phyloP scores from a whole-genome alignment of 2,888 invertebrate species.

The Pristionchus fissidentatus region DNA sequence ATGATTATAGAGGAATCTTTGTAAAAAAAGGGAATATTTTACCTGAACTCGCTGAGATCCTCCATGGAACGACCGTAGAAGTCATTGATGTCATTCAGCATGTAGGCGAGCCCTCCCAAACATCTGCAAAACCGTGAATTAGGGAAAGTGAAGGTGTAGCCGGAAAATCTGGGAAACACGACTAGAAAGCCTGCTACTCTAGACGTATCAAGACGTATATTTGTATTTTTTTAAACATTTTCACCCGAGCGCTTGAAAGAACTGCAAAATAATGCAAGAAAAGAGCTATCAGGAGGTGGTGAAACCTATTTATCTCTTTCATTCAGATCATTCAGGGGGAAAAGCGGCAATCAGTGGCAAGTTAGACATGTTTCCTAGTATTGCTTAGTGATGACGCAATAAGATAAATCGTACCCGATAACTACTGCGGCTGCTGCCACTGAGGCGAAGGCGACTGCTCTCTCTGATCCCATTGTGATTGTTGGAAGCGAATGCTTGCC shows the following conservation, averaged over 20 bases:
- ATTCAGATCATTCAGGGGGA: too few species aligned
- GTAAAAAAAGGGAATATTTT: not conserved
- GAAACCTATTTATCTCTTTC: too few species aligned
- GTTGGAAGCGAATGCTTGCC: constrained; percentile 1
- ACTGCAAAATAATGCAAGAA: too few species aligned
- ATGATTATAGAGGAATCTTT: not conserved
- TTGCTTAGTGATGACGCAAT: too few species aligned
- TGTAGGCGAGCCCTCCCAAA: constrained; percentile 46
- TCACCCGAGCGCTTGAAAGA: not conserved
- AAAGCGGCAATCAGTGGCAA: too few species aligned
- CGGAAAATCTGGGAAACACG: not conserved
- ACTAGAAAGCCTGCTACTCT: too few species aligned
- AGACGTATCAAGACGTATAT: too few species aligned
- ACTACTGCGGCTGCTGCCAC: constrained; percentile 31
- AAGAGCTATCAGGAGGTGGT: too few species aligned
- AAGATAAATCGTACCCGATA: constrained; percentile 36
- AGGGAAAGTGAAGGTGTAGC: not conserved
- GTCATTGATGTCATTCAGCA: constrained; percentile 49
- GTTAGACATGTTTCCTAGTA: too few species aligned
- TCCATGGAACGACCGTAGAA: constrained; percentile 47
- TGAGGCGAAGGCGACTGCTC: constrained; percentile 42
- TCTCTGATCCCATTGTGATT: constrained; percentile 7
- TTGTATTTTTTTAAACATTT: too few species aligned
- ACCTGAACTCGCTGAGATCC: constrained; percentile 41
- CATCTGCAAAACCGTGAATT: constrained; percentile 21